phyloP scores from a whole-genome alignment of 2,888 invertebrate genomes.

The Tromatobia lineatoria region DNA sequence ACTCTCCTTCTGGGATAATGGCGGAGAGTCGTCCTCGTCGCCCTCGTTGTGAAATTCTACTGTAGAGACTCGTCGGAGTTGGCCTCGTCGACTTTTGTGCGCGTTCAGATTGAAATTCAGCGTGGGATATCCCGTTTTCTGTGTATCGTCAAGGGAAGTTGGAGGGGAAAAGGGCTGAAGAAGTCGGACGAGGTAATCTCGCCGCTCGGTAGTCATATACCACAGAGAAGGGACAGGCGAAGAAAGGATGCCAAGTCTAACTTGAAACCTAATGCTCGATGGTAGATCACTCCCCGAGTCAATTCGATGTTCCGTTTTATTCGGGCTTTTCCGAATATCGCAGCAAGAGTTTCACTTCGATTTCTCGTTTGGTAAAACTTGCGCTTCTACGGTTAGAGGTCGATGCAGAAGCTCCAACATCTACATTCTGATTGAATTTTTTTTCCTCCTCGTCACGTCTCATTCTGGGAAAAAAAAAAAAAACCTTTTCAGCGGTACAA shows the following conservation, averaged over 20 bases:
- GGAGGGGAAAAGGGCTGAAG: background rate
- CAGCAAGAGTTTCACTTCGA: slow-evolving; percentile 50
- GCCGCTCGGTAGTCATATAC: slow-evolving; percentile 37
- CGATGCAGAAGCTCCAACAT: slow-evolving; percentile 42
- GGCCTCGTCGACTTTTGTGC: slow-evolving; percentile 69
- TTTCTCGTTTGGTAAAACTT: slow-evolving; percentile 65
- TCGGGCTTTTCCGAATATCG: background rate
- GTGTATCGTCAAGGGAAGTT: slow-evolving; percentile 31
- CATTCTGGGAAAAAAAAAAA: slow-evolving; percentile 7
- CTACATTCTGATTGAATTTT: slow-evolving; percentile 65
- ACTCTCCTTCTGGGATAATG: slow-evolving; percentile 61
- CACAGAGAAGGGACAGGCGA: slow-evolving; percentile 17
- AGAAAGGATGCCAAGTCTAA: slow-evolving; percentile 54
- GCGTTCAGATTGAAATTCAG: slow-evolving; percentile 83
- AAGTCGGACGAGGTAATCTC: slow-evolving; percentile 64
- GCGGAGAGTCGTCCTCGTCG: slow-evolving; percentile 62
- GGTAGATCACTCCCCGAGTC: slow-evolving; percentile 14
- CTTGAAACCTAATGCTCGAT: slow-evolving; percentile 38
- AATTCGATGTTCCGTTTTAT: slow-evolving; percentile 1
- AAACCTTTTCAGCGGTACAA: background rate
- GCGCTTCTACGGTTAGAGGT: slow-evolving; percentile 49
- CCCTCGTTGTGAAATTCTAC: slow-evolving; percentile 53
- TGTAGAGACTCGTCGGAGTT: slow-evolving; percentile 32
- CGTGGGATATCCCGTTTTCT: slow-evolving; percentile 75
- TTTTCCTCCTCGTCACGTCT: slow-evolving; percentile 50